Conservation (phyloP, 2,113 vertebrate genomes). For the Tricholaema leucomelas region DNA sequence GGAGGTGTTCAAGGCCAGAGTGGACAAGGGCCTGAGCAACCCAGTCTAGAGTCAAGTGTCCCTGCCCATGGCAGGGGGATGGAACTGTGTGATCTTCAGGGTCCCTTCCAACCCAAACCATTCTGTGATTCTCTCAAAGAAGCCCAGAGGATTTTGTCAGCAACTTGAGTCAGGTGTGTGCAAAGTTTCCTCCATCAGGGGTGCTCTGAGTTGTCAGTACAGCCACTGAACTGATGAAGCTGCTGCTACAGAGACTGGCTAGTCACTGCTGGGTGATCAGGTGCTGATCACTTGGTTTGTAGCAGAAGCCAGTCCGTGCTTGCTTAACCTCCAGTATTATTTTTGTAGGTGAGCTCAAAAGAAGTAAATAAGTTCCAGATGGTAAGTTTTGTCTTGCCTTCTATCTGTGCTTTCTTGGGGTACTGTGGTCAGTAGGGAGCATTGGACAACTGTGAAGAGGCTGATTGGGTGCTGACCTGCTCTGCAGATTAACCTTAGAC, state of each 20-base stretch:
- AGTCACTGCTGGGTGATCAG: neutral
- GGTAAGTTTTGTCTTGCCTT: conserved; percentile 79
- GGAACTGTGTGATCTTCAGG: neutral
- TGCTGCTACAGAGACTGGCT: neutral
- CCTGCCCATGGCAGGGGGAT: neutral
- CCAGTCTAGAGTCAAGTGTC: neutral
- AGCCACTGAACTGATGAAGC: neutral
- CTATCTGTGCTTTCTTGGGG: neutral
- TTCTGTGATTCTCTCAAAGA: neutral
- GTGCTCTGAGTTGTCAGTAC: neutral
- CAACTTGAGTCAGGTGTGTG: neutral
- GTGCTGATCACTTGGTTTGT: neutral
- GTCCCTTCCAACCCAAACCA: neutral
- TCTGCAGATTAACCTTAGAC: neutral
- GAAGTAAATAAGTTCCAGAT: conserved; percentile 99
- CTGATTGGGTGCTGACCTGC: neutral
- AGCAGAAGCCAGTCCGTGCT: neutral
- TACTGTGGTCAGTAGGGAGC: neutral
- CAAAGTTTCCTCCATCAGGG: neutral
- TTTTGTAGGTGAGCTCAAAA: conserved; percentile 91
- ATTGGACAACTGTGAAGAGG: neutral
- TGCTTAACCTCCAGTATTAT: conserved; percentile 1
- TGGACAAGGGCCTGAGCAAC: neutral
- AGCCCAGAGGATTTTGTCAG: neutral
- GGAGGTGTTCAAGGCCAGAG: neutral